Conservation (phyloP, 2,113 vertebrate species). For the Rallus limicola region DNA sequence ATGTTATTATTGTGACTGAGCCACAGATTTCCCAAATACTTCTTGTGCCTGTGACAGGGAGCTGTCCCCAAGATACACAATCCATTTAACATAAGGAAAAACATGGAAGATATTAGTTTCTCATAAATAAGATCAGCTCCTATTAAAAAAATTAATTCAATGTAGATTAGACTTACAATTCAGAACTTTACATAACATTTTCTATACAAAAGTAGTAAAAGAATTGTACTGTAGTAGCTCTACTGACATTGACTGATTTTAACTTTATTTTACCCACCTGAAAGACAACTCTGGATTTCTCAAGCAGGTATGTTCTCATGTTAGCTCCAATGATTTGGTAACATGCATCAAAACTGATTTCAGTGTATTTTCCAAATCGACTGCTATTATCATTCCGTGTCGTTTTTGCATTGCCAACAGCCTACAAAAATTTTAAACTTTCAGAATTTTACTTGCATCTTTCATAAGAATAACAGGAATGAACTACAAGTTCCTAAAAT, state of each 20-base stretch:
- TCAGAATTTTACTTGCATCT: background rate
- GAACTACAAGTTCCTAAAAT: background rate
- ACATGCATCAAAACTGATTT: conserved; percentile 91
- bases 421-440: conserved; percentile 67
- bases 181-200: background rate
- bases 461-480: background rate
- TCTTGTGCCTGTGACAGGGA: background rate
- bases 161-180: background rate
- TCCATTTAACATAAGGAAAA: background rate
- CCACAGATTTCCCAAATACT: background rate
- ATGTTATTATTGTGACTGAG: background rate
- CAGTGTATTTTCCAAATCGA: conserved; percentile 96
- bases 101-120: background rate
- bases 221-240: background rate
- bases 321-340: conserved; percentile 95
- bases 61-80: background rate
- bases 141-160: background rate
- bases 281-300: conserved; percentile 97
- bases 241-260: background rate
- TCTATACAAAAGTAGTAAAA: background rate
- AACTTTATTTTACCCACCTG: conserved; percentile 79
- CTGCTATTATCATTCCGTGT: conserved; percentile 98
- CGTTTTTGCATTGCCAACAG: conserved; percentile 97
- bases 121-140: background rate
- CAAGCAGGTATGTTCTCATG: conserved; percentile 96